phyloP scores from a whole-genome alignment of 2,113 vertebrate species.

The Setophaga coronata region DNA sequence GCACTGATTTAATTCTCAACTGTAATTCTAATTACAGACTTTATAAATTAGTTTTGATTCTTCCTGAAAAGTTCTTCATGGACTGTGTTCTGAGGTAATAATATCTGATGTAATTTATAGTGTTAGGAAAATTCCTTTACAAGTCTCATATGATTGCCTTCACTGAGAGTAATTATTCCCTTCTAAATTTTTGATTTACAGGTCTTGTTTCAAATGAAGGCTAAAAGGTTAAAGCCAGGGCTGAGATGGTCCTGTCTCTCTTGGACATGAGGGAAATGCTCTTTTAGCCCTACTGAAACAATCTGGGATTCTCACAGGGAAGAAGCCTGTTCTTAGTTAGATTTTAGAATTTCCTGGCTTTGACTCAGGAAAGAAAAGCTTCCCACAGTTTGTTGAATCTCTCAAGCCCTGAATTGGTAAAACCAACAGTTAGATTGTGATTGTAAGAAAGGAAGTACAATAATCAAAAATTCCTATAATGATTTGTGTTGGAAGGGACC shows the following conservation, averaged over 20 bases:
- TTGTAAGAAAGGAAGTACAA: neutral
- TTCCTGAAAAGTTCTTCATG: slow-evolving; percentile 47
- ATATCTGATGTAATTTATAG: slow-evolving; percentile 58
- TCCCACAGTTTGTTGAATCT: neutral
- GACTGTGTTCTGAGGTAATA: slow-evolving; percentile 53
- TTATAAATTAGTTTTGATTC: slow-evolving; percentile 68
- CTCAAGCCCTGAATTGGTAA: neutral
- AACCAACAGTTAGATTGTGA: neutral
- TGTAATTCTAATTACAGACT: slow-evolving; percentile 67
- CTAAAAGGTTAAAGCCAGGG: neutral
- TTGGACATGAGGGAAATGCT: neutral
- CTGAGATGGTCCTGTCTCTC: neutral
- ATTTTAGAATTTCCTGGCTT: neutral
- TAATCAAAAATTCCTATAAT: neutral
- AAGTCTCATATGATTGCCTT: slow-evolving; percentile 50
- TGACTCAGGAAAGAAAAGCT: neutral
- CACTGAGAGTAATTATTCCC: slow-evolving; percentile 49
- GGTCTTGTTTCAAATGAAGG: slow-evolving; percentile 11
- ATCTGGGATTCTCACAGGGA: neutral
- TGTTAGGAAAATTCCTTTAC: slow-evolving; percentile 46
- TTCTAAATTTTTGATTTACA: slow-evolving; percentile 47
- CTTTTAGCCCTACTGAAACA: neutral
- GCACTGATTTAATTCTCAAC: slow-evolving; percentile 64
- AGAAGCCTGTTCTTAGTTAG: neutral
- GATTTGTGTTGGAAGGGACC: neutral